phyloP scores from a whole-genome alignment of 1,140 invertebrate species.

The Pinna nobilis region DNA sequence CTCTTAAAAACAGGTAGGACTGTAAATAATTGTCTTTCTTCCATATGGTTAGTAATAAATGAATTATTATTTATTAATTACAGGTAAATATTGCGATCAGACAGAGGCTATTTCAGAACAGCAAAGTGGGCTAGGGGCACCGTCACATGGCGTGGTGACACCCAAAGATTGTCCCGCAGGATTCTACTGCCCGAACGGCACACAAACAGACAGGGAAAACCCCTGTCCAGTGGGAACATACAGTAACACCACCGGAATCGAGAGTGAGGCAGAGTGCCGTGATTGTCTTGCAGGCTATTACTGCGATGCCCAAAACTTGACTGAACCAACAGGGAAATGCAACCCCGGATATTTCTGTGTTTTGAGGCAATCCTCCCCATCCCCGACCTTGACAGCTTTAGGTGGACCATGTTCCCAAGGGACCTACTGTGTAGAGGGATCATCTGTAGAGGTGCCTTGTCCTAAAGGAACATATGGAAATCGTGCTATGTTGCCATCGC shows the following conservation, averaged over 20 bases:
- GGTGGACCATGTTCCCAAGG: slow-evolving; percentile 68
- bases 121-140: slow-evolving; percentile 65
- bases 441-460: slow-evolving; percentile 56
- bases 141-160: slow-evolving; percentile 71
- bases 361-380: slow-evolving; percentile 51
- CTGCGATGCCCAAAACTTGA: slow-evolving; percentile 66
- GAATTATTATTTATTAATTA: background rate
- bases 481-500: slow-evolving; percentile 52
- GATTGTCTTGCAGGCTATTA: slow-evolving; percentile 66
- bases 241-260: slow-evolving; percentile 66
- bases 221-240: slow-evolving; percentile 70
- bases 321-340: slow-evolving; percentile 64
- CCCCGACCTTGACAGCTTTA: slow-evolving; percentile 48
- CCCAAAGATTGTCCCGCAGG: slow-evolving; percentile 70
- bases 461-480: slow-evolving; percentile 71
- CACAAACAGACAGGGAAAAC: slow-evolving; percentile 58
- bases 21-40: no score
- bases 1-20: no score
- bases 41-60: no score
- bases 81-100: slow-evolving; percentile 68
- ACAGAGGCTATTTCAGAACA: slow-evolving; percentile 69
- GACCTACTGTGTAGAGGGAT: slow-evolving; percentile 65
- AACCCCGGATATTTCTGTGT: slow-evolving; percentile 69
- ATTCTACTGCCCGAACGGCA: slow-evolving; percentile 69
- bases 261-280: slow-evolving; percentile 61